Percentiles rank a stretch among this genome's conserved stretches.
Evolutionary conservation across 2,113 vertebrate species (phyloP).

Genomic region (Rousettus leschenaultii): DNA sequence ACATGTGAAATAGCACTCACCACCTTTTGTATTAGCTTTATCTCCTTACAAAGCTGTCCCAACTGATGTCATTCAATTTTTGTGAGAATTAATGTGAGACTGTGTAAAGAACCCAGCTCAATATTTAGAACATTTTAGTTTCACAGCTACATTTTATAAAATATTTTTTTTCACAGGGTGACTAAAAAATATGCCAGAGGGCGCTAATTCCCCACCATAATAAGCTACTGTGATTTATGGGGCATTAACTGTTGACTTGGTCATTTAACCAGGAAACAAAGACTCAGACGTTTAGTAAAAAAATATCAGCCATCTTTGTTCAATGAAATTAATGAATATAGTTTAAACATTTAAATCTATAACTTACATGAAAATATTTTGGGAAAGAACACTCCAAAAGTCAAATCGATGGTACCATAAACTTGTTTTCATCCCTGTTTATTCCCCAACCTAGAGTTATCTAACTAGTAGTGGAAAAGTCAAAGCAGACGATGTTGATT

Average conservation of each 20-base stretch:
- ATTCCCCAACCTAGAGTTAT: neutral
- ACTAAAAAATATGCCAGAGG: constrained; percentile 12
- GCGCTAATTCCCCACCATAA: neutral
- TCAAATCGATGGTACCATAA: neutral
- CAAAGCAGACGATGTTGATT: neutral
- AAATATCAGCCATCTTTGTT: neutral
- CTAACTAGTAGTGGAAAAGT: neutral
- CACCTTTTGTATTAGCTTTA: neutral
- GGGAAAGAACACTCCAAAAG: neutral
- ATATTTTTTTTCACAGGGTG: neutral
- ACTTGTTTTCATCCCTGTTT: neutral
- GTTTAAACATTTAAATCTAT: neutral
- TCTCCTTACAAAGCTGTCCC: neutral
- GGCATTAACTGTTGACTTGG: neutral
- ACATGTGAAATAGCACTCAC: neutral
- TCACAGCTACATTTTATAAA: neutral
- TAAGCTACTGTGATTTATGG: rapidly evolving
- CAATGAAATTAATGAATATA: neutral
- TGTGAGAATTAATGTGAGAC: neutral
- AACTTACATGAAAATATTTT: neutral
- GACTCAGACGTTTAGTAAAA: neutral
- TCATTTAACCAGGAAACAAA: neutral
- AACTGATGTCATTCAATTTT: neutral
- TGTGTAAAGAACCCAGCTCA: neutral
- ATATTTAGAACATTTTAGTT: neutral